Evolutionary conservation across 2,888 invertebrate genomes (phyloP).

Genomic region (Papilio elwesi): DNA sequence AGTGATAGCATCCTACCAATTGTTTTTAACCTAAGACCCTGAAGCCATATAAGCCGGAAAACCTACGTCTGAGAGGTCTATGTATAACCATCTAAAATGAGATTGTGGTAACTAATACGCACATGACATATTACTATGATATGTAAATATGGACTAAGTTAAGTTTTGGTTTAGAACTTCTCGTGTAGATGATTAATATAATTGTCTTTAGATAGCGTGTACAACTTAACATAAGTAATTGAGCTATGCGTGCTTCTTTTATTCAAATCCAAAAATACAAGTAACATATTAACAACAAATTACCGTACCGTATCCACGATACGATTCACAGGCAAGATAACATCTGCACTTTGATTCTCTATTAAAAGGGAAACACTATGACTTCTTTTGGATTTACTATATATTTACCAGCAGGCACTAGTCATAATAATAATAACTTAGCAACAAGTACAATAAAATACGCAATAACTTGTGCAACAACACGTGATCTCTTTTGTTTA

Average conservation of each 20-base stretch:
- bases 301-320: background rate
- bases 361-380: conserved; percentile 9
- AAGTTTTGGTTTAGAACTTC: no score
- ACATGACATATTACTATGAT: no score
- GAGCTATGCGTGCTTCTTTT: conserved; percentile 7
- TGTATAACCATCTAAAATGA: no score
- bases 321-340: background rate
- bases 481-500: no score
- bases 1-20: no score
- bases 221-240: background rate
- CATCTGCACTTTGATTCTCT: background rate
- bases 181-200: conserved; percentile 16
- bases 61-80: no score
- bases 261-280: background rate
- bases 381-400: background rate
- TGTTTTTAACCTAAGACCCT: no score
- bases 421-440: background rate
- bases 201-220: background rate
- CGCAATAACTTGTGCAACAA: no score
- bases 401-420: background rate
- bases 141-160: no score
- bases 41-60: no score
- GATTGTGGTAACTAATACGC: no score
- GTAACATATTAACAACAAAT: background rate
- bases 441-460: background rate